Evolutionary conservation across 2,113 vertebrate species (phyloP).

Genomic region (Calonectris borealis): DNA sequence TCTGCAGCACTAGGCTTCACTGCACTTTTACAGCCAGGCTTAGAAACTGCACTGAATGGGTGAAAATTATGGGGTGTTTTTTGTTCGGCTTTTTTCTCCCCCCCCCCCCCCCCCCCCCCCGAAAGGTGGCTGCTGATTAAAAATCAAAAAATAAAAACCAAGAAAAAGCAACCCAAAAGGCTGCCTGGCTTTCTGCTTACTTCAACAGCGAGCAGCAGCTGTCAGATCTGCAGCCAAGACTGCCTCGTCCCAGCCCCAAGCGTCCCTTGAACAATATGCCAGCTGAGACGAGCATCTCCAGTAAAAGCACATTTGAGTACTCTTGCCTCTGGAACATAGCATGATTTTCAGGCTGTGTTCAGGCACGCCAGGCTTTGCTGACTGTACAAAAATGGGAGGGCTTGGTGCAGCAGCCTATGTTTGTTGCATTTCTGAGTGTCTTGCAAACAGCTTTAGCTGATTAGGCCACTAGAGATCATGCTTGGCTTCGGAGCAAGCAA

Average conservation of each 20-base stretch:
- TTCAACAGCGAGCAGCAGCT: neutral
- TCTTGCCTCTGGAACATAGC: neutral
- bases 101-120: no score
- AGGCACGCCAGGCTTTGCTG: conserved; percentile 49
- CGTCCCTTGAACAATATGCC: neutral
- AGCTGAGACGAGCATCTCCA: conserved; percentile 15
- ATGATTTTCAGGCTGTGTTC: conserved; percentile 4
- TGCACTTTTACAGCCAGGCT: neutral
- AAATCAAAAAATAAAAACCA: neutral
- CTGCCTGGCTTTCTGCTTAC: neutral
- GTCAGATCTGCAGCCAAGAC: conserved; percentile 1
- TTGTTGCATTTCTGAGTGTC: conserved; percentile 1
- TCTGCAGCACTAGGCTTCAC: neutral
- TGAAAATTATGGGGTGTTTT: neutral
- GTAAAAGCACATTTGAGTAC: neutral
- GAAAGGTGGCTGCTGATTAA: neutral
- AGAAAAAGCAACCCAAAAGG: neutral
- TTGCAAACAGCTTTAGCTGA: conserved; percentile 13
- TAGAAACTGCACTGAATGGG: neutral
- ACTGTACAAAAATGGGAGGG: conserved; percentile 3
- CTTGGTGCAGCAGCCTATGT: neutral
- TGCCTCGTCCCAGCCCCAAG: conserved; percentile 18
- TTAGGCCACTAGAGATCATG: conserved; percentile 1
- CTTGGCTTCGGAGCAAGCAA: neutral
- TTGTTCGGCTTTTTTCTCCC: no score